Percentiles rank a stretch among this genome's conserved stretches.
Conservation (phyloP, 2,888 invertebrate species). For the Drosophila anomalata region DNA sequence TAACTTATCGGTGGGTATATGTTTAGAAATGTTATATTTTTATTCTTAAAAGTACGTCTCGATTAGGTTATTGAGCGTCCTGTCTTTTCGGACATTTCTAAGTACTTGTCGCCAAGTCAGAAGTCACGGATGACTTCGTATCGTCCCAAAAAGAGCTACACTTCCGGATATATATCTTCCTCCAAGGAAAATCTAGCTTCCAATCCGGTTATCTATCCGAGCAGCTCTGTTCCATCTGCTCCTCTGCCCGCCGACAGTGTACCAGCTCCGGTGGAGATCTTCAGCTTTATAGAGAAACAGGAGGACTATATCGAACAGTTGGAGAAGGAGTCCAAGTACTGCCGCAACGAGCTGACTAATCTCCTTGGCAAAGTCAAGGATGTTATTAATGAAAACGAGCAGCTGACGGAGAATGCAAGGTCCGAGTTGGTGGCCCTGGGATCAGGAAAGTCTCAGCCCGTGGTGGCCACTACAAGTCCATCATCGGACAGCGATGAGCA, state of each 20-base stretch:
- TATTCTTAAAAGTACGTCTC: neutral
- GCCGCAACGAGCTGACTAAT: slow-evolving; percentile 91
- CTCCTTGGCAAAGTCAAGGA: slow-evolving; percentile 92
- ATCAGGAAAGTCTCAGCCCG: slow-evolving; percentile 35
- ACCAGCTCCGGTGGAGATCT: slow-evolving; percentile 87
- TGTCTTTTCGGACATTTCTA: slow-evolving; percentile 83
- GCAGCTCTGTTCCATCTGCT: slow-evolving; percentile 47
- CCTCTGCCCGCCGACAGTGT: slow-evolving; percentile 76
- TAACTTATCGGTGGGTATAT: slow-evolving; percentile 81
- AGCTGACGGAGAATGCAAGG: slow-evolving; percentile 91
- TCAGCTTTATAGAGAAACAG: slow-evolving; percentile 92
- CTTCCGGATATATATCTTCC: slow-evolving; percentile 57
- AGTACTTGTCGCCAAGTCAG: slow-evolving; percentile 82
- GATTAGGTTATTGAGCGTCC: slow-evolving; percentile 82
- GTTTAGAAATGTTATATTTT: neutral
- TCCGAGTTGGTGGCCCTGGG: slow-evolving; percentile 87
- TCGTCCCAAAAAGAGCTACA: slow-evolving; percentile 71
- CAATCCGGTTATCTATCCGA: slow-evolving; percentile 61
- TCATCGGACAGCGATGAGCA: slow-evolving; percentile 86
- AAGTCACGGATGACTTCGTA: slow-evolving; percentile 74
- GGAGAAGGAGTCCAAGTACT: slow-evolving; percentile 93
- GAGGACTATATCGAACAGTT: slow-evolving; percentile 94
- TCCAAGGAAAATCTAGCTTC: slow-evolving; percentile 81
- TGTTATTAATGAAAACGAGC: slow-evolving; percentile 93
- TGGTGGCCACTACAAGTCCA: slow-evolving; percentile 80